Evolutionary conservation across 2,888 invertebrate species (phyloP), one percentile per base, ranked within the genome.

Genomic region (Volucella bombylans): DNA sequence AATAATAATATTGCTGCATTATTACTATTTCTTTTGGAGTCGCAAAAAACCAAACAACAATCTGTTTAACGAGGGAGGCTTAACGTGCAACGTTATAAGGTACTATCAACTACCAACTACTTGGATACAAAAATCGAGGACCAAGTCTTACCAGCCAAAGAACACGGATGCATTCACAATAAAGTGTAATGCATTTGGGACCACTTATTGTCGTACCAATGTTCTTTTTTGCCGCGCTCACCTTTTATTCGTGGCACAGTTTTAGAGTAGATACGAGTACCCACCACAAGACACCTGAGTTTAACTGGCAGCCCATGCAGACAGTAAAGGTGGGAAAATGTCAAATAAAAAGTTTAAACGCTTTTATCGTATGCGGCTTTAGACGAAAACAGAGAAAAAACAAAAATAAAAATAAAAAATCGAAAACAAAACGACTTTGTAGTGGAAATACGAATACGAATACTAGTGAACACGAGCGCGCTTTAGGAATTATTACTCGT

Each of bases 301-400:
- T 77, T 87, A 83, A 83, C 81, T 86, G 82, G 87, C 86, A 87
- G 80, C 62, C 69, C 69, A 65, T 47, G 88, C 87, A 89, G 91
- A 91, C 91, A 89, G 89, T 90, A 90, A 90, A 91, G 91, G 89
- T 90, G 90, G 90, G 91, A 90, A 90, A 90, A 89, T 90, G 89
- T 90, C 90, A 90, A 88, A 89, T 89, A 89, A 87, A 87, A 85
- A 85, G 62, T 85, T 85, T 85, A 85, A 85, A 83, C 76, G 76
- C 86, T 82, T 82, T 82, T 86, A 82, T 86, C 71, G 82, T 76
- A 71, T 57, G 76, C 74, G 79, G 79, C 76, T 82, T 79, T 39
- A 41, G 31, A 31, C 6, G 31, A 31, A 31, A 31, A 31, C 31
- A 6, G 31, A 41, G 50, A 31, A 80, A 55, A 50, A 55, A 18